These are phyloP conservation scores for Octodon degus DNA, from an alignment of 2,113 vertebrate genomes.

Conservation along the genomic window DNA sequence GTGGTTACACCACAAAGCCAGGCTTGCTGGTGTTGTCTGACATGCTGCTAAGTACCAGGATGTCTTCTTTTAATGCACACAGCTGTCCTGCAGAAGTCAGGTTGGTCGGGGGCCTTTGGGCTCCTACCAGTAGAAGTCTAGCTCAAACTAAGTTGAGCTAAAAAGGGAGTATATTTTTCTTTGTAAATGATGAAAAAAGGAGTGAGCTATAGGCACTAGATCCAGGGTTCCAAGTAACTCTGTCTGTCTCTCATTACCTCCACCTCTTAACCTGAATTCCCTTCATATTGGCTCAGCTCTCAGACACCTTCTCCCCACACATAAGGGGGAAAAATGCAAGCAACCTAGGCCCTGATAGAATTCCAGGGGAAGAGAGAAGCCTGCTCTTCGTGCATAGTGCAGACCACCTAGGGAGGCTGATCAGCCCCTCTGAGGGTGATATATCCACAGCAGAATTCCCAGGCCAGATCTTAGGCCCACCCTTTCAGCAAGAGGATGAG, in stretches of 20 bases:
- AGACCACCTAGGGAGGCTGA: background rate
- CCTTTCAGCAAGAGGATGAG: background rate
- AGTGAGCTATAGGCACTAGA: background rate
- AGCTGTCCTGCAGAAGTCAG: background rate
- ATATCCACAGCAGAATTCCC: background rate
- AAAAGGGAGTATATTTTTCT: conserved; percentile 27
- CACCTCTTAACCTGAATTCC: background rate
- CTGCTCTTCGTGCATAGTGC: background rate
- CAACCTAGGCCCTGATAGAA: background rate
- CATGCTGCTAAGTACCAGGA: background rate
- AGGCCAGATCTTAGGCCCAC: background rate
- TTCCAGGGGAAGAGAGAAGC: background rate
- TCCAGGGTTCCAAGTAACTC: background rate
- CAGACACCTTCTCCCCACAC: background rate
- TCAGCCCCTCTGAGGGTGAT: background rate
- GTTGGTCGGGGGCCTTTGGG: background rate
- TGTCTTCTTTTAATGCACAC: background rate
- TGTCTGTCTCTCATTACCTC: background rate
- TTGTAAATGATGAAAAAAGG: conserved; percentile 36
- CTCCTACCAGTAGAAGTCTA: background rate
- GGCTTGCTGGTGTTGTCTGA: background rate
- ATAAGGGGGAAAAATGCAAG: background rate
- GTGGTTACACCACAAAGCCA: background rate
- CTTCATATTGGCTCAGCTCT: background rate
- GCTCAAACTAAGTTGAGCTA: background rate